phyloP scores from a whole-genome alignment of 1,140 invertebrate species.

The Myzus persicae region DNA sequence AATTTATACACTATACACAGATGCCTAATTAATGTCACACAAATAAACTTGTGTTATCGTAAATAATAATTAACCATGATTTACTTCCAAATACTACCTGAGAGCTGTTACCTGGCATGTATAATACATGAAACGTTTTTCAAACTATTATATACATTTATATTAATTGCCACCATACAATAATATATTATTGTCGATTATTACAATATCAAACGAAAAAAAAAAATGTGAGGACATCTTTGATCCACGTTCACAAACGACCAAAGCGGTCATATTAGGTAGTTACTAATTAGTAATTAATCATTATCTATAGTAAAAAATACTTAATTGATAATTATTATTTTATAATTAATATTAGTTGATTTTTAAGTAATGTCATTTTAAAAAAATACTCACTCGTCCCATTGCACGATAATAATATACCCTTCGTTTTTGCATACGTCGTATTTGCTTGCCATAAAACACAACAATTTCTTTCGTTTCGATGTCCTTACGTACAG shows the following conservation, averaged over 20 bases:
- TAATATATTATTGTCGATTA: background rate
- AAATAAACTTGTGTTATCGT: background rate
- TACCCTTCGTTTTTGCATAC: too few species aligned
- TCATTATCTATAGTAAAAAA: too few species aligned
- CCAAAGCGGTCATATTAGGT: background rate
- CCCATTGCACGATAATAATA: too few species aligned
- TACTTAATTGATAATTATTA: too few species aligned
- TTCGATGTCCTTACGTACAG: background rate
- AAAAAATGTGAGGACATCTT: background rate
- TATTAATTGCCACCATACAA: background rate
- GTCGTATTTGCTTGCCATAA: background rate
- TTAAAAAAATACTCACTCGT: background rate
- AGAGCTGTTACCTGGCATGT: background rate
- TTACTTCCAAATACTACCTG: background rate
- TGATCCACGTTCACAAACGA: background rate
- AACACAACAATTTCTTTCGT: background rate
- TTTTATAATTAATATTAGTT: background rate
- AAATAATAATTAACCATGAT: background rate
- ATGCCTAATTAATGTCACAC: background rate
- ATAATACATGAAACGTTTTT: background rate
- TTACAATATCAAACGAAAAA: background rate
- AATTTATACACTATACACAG: too few species aligned
- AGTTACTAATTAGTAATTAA: too few species aligned
- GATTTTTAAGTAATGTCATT: background rate
- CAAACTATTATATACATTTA: background rate